Evolutionary conservation across 1,140 invertebrate species (phyloP), one percentile per base, ranked within the genome.

Genomic region (Triops cancriformis): DNA sequence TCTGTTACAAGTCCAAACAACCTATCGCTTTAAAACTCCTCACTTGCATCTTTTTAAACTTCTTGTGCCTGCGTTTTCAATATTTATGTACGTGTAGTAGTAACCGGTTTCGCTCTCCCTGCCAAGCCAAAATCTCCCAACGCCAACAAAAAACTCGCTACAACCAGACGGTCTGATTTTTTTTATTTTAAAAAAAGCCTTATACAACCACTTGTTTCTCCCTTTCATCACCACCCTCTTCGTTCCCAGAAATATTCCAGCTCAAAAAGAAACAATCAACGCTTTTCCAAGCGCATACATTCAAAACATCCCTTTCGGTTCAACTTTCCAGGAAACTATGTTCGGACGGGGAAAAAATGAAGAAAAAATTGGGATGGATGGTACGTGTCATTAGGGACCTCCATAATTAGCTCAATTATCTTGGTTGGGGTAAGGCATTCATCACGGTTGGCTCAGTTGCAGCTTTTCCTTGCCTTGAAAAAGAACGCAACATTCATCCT

Each of bases 391-490:
- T 64, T 64, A 64, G 51, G 51, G 51, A 14, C 51, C 51, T 23
- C 51, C 51, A 14, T 64, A 64, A 64, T 64, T 64, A 64, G 51
- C 51, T 64, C 51, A 64, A 64, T 64, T 64, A 64, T 64, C 51
- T 64, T 64, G 51, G 51, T 64, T 64, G 51, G 51, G 14, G 51
- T 64, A 23, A 64, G 51, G 51, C 51, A 64, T 64, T 64, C 51
- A 64, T 64, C 51, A 64, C 51, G 14, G 51, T 23, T 64, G 51
- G 51, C 51, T 64, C 51, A 64, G 31, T 23, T 18, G 51, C 51
- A 64, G 51, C 10, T 23, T 64, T 64, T 64, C 14, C 14, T 12
- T 12, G 43, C 11, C 14, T n/a, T 64, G 2, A 64, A 64, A 18
- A 64, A 18, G 51, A 64, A 64, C 9, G 51, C 6, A 64, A 7